Evolutionary conservation across 2,888 invertebrate genomes (phyloP).

Genomic region (Athalia cordata): DNA sequence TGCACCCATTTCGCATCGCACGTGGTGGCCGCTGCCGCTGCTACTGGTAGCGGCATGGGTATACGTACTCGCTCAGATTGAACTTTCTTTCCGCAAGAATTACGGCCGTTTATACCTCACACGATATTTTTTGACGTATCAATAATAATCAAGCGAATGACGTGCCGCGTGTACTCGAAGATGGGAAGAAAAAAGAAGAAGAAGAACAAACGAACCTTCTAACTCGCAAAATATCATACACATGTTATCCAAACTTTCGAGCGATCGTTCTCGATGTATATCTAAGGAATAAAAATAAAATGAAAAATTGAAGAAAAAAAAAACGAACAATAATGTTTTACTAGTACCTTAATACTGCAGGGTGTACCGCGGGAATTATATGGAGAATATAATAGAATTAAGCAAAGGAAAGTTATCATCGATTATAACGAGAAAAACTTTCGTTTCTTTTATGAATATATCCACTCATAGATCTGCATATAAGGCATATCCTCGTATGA

Average conservation of each 20-base stretch:
- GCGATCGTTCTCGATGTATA: too few species aligned
- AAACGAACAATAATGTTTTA: too few species aligned
- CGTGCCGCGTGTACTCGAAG: slow-evolving; percentile 10
- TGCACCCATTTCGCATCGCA: slow-evolving; percentile 30
- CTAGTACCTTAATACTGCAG: too few species aligned
- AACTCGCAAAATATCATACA: too few species aligned
- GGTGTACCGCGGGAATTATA: not conserved
- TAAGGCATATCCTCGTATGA: not conserved
- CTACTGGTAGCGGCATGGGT: not conserved
- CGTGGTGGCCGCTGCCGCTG: not conserved
- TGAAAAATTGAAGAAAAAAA: too few species aligned
- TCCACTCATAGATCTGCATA: not conserved
- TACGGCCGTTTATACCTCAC: slow-evolving; percentile 27
- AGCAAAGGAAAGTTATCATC: slow-evolving; percentile 14
- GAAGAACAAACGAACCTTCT: too few species aligned
- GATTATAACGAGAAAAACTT: not conserved
- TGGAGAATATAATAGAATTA: slow-evolving; percentile 2
- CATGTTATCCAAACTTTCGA: too few species aligned
- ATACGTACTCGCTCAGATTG: not conserved
- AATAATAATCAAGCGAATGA: slow-evolving; percentile 29
- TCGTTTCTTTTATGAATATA: slow-evolving; percentile 16
- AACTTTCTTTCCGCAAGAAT: slow-evolving; percentile 41
- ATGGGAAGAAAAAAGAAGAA: too few species aligned
- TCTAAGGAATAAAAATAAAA: too few species aligned
- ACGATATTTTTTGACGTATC: slow-evolving; percentile 18